Evolutionary conservation across 2,113 vertebrate genomes (phyloP).

Genomic region (Poeciliopsis occidentalis): DNA sequence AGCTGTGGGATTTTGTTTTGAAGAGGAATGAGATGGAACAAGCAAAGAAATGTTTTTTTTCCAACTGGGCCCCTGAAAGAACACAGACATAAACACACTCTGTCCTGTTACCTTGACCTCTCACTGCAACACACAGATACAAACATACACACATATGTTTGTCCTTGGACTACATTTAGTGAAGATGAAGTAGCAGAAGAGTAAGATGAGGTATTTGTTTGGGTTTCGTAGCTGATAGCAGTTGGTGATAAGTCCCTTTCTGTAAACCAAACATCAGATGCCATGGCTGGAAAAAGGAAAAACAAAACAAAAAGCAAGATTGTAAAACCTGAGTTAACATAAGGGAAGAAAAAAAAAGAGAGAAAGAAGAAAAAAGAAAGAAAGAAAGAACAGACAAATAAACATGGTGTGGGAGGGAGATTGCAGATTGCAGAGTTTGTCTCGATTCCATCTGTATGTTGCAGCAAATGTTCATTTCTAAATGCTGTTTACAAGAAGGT

Average conservation of each 20-base stretch:
- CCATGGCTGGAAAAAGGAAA: neutral
- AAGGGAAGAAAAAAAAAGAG: too few species aligned
- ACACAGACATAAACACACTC: constrained; percentile 36
- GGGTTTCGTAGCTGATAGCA: neutral
- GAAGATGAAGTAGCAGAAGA: neutral
- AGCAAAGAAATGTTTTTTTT: constrained; percentile 23
- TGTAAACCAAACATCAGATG: neutral
- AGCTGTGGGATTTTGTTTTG: constrained; percentile 61
- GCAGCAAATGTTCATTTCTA: too few species aligned
- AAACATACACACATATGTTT: constrained; percentile 4
- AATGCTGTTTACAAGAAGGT: too few species aligned
- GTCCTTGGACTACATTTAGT: neutral
- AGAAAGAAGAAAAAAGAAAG: too few species aligned
- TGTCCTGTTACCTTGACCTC: constrained; percentile 40
- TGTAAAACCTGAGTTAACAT: neutral
- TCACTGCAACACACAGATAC: constrained; percentile 12
- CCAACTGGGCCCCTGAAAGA: constrained; percentile 34
- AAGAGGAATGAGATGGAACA: constrained; percentile 29
- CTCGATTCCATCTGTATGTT: too few species aligned
- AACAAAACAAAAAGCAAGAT: neutral
- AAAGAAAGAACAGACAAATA: neutral
- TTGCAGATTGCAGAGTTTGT: too few species aligned
- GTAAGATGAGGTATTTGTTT: neutral
- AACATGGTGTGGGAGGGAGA: too few species aligned
- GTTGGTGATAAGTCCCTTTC: neutral